A percentile compares a stretch with the other conserved stretches of the same genome.
Conservation (phyloP, 1,140 invertebrate genomes). For the Drosophila sulfurigaster region DNA sequence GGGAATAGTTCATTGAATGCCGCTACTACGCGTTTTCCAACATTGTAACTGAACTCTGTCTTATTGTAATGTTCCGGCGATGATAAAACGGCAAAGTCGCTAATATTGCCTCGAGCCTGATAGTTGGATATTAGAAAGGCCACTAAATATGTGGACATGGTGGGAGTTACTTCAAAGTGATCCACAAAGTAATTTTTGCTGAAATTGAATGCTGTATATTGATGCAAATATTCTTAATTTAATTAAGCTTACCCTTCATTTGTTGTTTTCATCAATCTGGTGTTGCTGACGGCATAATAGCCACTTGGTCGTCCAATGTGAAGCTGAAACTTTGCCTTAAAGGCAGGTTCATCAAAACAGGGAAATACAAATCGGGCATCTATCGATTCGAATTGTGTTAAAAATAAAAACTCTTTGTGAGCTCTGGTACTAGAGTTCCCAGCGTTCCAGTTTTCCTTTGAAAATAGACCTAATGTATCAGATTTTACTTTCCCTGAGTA, state of each 20-base stretch:
- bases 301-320: constrained; percentile 87
- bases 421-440: constrained; percentile 66
- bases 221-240: background rate
- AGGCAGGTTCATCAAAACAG: constrained; percentile 95
- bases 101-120: constrained; percentile 69
- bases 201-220: background rate
- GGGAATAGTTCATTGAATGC: constrained; percentile 85
- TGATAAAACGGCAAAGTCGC: constrained; percentile 87
- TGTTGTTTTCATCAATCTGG: constrained; percentile 37
- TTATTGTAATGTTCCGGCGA: constrained; percentile 88
- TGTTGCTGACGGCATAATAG: constrained; percentile 87
- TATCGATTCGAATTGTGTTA: constrained; percentile 93
- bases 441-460: constrained; percentile 77
- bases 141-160: constrained; percentile 91
- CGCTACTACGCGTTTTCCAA: constrained; percentile 85
- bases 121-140: constrained; percentile 91
- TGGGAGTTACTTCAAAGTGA: constrained; percentile 86
- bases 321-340: constrained; percentile 92
- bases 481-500: constrained; percentile 84
- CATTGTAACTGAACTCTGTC: constrained; percentile 86
- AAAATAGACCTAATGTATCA: constrained; percentile 87
- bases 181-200: constrained; percentile 61
- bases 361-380: constrained; percentile 94
- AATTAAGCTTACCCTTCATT: constrained; percentile 40
- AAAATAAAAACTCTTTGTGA: constrained; percentile 86